These are phyloP conservation scores for Choloepus hoffmanni DNA, from an alignment of 2,113 vertebrate species.

Conservation along the genomic window DNA sequence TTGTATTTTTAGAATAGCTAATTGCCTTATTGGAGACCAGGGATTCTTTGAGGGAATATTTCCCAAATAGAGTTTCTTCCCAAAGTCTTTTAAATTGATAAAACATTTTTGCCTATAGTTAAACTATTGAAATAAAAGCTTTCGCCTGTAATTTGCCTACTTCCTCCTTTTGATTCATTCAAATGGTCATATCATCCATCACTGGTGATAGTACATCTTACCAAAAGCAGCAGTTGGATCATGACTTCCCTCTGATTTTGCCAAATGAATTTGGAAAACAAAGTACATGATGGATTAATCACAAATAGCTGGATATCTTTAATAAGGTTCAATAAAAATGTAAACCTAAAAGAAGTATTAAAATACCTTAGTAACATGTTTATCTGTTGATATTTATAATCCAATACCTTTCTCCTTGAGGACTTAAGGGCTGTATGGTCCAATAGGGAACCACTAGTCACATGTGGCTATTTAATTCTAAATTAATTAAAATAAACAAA, in stretches of 20 bases:
- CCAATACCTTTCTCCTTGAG: neutral
- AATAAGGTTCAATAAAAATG: constrained; percentile 9
- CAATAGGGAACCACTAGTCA: neutral
- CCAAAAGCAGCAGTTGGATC: neutral
- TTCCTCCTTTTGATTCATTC: neutral
- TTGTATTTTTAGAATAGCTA: neutral
- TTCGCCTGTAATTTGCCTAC: neutral
- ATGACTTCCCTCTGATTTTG: neutral
- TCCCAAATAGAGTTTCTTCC: neutral
- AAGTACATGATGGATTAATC: neutral
- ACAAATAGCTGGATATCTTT: neutral
- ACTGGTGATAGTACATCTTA: neutral
- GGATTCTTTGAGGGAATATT: neutral
- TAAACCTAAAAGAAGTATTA: neutral
- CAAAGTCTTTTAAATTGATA: neutral
- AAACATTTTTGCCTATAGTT: neutral
- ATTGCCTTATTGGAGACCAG: neutral
- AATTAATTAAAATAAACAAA: neutral
- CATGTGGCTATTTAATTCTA: neutral
- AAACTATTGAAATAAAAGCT: neutral
- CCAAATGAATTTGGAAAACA: neutral
- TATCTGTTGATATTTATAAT: neutral
- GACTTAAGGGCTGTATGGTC: neutral
- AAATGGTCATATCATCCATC: neutral
- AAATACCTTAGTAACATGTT: neutral